Evolutionary conservation across 1,140 invertebrate genomes (phyloP).

Genomic region (Trialeurodes vaporariorum): DNA sequence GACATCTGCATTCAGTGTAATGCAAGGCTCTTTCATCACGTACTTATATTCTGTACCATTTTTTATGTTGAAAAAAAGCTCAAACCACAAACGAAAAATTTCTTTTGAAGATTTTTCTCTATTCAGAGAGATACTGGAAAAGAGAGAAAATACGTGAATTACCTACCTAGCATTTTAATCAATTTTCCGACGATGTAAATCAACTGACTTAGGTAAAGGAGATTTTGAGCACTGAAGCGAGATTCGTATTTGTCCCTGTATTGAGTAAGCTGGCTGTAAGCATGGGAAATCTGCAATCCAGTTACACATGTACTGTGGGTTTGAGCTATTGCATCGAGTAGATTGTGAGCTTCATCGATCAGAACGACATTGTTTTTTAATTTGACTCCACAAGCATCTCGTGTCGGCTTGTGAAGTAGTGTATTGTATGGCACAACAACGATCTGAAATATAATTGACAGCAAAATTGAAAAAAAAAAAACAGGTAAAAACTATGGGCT

Average conservation of each 20-base stretch:
- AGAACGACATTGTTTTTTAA: constrained; percentile 77
- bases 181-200: constrained; percentile 65
- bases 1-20: too few species aligned
- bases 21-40: too few species aligned
- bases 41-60: too few species aligned
- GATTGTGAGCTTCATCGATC: constrained; percentile 95
- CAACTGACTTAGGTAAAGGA: constrained; percentile 78
- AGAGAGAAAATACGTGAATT: constrained; percentile 8
- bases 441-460: constrained; percentile 35
- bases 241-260: constrained; percentile 69
- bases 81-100: not conserved
- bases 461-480: constrained; percentile 11
- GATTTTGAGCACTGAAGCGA: constrained; percentile 67
- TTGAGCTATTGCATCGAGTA: constrained; percentile 78
- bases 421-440: constrained; percentile 77
- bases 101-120: not conserved
- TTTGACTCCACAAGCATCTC: constrained; percentile 71
- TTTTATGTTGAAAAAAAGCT: constrained; percentile 10
- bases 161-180: constrained; percentile 48
- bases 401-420: constrained; percentile 73
- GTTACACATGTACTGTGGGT: constrained; percentile 68
- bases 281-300: constrained; percentile 45
- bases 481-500: too few species aligned
- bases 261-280: constrained; percentile 56
- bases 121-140: too few species aligned